phyloP scores from a whole-genome alignment of 2,113 vertebrate species.

The Phalacrocorax aristotelis region DNA sequence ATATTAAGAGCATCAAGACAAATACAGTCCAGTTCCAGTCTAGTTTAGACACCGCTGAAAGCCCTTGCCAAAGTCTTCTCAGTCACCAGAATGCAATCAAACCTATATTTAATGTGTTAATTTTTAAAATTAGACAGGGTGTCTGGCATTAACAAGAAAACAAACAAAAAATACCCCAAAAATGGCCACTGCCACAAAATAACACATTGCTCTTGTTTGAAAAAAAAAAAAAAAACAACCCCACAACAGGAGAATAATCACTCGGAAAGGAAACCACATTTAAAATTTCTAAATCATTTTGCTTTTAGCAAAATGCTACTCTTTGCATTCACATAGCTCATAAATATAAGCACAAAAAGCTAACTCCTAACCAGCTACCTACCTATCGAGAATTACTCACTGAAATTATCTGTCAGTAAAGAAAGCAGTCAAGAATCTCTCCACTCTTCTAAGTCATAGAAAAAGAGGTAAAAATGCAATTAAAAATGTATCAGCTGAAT shows the following conservation, averaged over 20 bases:
- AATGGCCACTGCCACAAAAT: background rate
- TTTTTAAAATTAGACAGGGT: background rate
- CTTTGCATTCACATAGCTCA: background rate
- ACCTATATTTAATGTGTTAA: background rate
- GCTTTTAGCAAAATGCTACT: background rate
- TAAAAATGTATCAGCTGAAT: background rate
- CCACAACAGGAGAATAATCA: background rate
- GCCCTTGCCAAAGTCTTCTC: background rate
- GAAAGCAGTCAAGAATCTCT: background rate
- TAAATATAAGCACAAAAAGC: background rate
- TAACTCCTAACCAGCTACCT: background rate
- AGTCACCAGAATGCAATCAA: background rate
- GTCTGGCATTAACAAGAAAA: background rate
- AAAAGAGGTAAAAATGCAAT: background rate
- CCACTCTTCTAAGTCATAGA: background rate
- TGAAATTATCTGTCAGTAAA: background rate
- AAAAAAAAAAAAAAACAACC: background rate
- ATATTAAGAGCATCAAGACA: background rate
- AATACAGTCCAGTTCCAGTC: background rate
- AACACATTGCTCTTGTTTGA: background rate
- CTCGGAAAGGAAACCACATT: background rate
- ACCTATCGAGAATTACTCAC: background rate
- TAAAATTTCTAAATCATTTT: background rate
- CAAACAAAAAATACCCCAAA: too few relatives aligned
- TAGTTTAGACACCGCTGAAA: background rate